These are phyloP conservation scores for Chymomyza caudatula DNA, from an alignment of 2,888 invertebrate genomes.

Conservation along the genomic window DNA sequence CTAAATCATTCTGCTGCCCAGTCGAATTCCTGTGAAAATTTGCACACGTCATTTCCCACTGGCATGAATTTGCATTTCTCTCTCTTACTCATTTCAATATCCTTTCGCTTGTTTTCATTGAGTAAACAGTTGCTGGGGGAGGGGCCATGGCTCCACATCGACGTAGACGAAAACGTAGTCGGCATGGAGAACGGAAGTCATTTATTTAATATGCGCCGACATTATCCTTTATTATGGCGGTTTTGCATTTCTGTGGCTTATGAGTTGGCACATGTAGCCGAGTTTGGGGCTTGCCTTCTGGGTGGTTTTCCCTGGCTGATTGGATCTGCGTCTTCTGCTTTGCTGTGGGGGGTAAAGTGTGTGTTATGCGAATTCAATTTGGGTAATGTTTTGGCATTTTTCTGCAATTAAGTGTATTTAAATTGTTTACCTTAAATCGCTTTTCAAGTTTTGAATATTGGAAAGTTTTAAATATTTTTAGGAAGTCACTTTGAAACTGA, in stretches of 20 bases:
- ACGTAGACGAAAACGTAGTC: conserved; percentile 15
- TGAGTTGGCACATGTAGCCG: conserved; percentile 51
- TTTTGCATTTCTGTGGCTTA: conserved; percentile 67
- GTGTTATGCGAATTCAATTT: conserved; percentile 44
- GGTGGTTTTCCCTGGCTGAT: conserved; percentile 28
- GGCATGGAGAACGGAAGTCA: conserved; percentile 62
- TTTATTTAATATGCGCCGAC: conserved; percentile 74
- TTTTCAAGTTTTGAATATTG: neutral
- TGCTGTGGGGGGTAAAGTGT: conserved; percentile 10
- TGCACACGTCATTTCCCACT: conserved; percentile 71
- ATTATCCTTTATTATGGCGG: conserved; percentile 72
- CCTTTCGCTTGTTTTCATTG: conserved; percentile 69
- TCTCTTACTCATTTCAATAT: conserved; percentile 65
- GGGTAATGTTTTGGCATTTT: conserved; percentile 43
- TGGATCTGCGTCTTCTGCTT: conserved; percentile 17
- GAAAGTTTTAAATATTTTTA: neutral
- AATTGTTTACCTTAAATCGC: conserved; percentile 8
- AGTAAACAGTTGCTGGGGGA: conserved; percentile 43
- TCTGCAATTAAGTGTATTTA: conserved; percentile 56
- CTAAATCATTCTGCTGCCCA: conserved; percentile 45
- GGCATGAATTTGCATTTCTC: conserved; percentile 70
- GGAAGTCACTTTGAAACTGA: no score
- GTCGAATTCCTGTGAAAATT: conserved; percentile 52
- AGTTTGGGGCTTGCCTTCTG: conserved; percentile 4
- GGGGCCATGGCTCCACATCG: conserved; percentile 34